Percentiles rank a stretch among this genome's conserved stretches.
phyloP scores from a whole-genome alignment of 2,797 vertebrate genomes.

The Intellagama lesueurii region DNA sequence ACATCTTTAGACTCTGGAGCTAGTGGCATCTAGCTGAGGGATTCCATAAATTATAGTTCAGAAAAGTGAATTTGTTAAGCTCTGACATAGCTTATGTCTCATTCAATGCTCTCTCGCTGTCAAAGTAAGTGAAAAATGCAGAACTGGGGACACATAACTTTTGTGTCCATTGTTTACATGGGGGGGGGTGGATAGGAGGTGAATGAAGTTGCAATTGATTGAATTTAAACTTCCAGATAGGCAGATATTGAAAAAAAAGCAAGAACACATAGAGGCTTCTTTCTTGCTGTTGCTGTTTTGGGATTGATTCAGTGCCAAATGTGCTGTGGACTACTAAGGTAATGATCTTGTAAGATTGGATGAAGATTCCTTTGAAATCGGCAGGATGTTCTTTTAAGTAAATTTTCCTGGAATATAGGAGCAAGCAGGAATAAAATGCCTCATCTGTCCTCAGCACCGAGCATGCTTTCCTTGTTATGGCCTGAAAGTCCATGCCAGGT shows the following conservation, averaged over 20 bases:
- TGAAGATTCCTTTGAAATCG: neutral
- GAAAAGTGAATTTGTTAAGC: neutral
- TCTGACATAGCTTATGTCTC: neutral
- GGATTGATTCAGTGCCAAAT: neutral
- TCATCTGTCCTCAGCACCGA: slow-evolving; percentile 44
- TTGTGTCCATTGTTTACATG: slow-evolving; percentile 25
- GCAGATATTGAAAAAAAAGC: neutral
- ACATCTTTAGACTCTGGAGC: too few relatives aligned
- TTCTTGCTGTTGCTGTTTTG: slow-evolving; percentile 8
- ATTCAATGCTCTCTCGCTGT: neutral
- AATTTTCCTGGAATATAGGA: neutral
- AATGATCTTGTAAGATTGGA: neutral
- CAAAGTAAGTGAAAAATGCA: neutral
- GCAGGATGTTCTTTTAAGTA: neutral
- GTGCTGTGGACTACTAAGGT: neutral
- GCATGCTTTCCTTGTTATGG: slow-evolving; percentile 34
- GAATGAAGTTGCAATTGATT: slow-evolving; percentile 16
- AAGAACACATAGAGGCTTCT: neutral
- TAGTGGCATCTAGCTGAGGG: neutral
- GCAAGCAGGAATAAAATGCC: slow-evolving; percentile 56
- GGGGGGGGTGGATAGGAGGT: neutral
- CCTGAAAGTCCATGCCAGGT: slow-evolving; percentile 29
- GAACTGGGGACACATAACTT: neutral
- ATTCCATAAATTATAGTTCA: neutral
- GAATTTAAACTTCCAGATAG: neutral